A percentile compares a stretch with the other conserved stretches of the same genome.
Conservation (phyloP, 2,888 invertebrate species). For the Lasioglossum vierecki region DNA sequence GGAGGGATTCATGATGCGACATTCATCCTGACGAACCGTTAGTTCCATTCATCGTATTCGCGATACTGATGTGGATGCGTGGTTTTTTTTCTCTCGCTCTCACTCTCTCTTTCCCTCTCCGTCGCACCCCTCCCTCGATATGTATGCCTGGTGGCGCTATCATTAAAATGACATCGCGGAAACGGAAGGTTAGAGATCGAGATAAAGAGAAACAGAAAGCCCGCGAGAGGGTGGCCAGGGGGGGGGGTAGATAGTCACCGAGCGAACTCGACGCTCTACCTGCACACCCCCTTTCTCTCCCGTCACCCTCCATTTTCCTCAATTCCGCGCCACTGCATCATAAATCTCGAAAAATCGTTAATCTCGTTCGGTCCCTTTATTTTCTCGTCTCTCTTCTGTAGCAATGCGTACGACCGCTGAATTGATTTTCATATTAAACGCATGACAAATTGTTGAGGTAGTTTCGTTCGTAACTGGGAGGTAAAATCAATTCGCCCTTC, state of each 20-base stretch:
- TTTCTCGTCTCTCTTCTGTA: conserved; percentile 49
- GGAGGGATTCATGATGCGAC: conserved; percentile 64
- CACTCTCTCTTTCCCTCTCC: background rate
- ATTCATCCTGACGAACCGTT: conserved; percentile 78
- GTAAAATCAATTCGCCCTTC: conserved; percentile 24
- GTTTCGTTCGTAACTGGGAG: conserved; percentile 12
- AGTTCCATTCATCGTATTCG: conserved; percentile 75
- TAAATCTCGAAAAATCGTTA: conserved; percentile 70
- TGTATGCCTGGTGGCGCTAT: conserved; percentile 70
- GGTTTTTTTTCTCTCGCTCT: conserved; percentile 1
- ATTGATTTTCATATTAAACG: conserved; percentile 64
- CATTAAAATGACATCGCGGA: conserved; percentile 74
- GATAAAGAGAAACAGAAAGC: conserved; percentile 51
- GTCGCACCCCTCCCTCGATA: conserved; percentile 49
- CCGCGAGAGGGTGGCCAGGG: background rate
- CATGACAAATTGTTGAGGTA: conserved; percentile 46
- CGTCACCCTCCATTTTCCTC: conserved; percentile 47
- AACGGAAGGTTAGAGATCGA: conserved; percentile 48
- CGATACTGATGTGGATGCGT: conserved; percentile 68
- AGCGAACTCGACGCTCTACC: conserved; percentile 14
- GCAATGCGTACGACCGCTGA: conserved; percentile 40
- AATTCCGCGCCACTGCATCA: conserved; percentile 48
- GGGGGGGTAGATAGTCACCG: conserved; percentile 44
- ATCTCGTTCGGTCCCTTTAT: conserved; percentile 57
- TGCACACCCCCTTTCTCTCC: background rate